Percentiles rank a stretch among this genome's conserved stretches.
These are phyloP conservation scores for Misgurnus anguillicaudatus DNA, from an alignment of 2,113 vertebrate genomes.

Conservation along the genomic window DNA sequence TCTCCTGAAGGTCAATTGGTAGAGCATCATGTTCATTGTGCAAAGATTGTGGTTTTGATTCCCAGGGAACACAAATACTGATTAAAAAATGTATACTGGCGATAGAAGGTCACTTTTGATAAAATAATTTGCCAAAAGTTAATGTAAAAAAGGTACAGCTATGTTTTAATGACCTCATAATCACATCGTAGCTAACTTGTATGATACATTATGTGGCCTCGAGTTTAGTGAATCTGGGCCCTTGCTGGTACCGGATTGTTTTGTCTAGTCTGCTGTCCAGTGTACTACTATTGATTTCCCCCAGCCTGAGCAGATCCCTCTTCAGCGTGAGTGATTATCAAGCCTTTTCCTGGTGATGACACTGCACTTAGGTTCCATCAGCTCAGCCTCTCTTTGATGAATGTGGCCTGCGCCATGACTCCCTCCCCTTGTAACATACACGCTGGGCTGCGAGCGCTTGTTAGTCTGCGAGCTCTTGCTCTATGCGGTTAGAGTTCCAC, in stretches of 20 bases:
- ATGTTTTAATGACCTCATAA: too few relatives aligned
- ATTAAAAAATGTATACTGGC: too few relatives aligned
- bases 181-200: too few relatives aligned
- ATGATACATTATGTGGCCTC: background rate
- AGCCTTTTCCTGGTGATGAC: constrained; percentile 60
- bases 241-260: constrained; percentile 28
- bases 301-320: constrained; percentile 51
- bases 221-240: background rate
- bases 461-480: constrained; percentile 49
- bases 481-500: constrained; percentile 42
- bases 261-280: constrained; percentile 50
- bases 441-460: constrained; percentile 44
- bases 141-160: too few relatives aligned
- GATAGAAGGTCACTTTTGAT: too few relatives aligned
- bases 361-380: constrained; percentile 60
- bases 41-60: too few relatives aligned
- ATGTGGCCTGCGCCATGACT: constrained; percentile 52
- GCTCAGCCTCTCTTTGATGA: constrained; percentile 58
- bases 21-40: too few relatives aligned
- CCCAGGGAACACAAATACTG: too few relatives aligned
- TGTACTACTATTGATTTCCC: constrained; percentile 59
- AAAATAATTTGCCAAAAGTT: too few relatives aligned
- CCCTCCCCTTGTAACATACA: constrained; percentile 47
- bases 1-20: too few relatives aligned
- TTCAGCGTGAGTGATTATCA: constrained; percentile 63